Evolutionary conservation across 2,113 vertebrate species (phyloP), one percentile per base, ranked within the genome.

Genomic region (Archilochus colubris): DNA sequence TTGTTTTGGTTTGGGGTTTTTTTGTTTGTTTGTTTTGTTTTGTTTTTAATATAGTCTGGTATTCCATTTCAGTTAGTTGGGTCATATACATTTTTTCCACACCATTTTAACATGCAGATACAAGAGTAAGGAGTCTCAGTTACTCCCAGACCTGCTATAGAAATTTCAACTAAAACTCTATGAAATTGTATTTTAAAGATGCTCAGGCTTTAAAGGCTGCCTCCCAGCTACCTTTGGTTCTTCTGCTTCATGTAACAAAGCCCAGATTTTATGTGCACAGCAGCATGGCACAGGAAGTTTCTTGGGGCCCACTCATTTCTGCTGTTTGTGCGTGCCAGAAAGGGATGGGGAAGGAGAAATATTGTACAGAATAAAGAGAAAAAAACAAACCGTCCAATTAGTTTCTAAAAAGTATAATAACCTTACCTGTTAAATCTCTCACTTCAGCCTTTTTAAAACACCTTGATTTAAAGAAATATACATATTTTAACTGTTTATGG

Each of bases 171-270:
- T 70, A 51, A 81, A 86, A 54, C 21, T 78, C 33, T 67, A 51
- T 63, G 53, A 91, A 95, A 84, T 78, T 38, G 58, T 43, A 24
- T 68, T 75, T 94, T 82, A 79, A 74, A 84, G 33, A 44, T 94
- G 63, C 48, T 79, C 14, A 36, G 51, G 3, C n/a, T 86, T 62
- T 80, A 80, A 80, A 73, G 12, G 15, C 23, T 80, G 40, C 13
- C 27, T 89, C n/a, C 9, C 14, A 43, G 48, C 38, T 38, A 67
- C 43, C 40, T 82, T 53, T 73, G n/a, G 15, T 25, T 75, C 18
- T 86, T 62, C 51, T 20, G 1, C 14, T 84, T 46, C 38, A 27
- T 38, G 9, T 40, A 78, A 27, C 22, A 88, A 50, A 81, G 18
- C 36, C 73, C 40, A 64, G 50, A 28, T n/a, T 57, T 82, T 69